Base-by-base conservation (phyloP, 1,140 invertebrate species). In the Diorhabda carinulata region DNA sequence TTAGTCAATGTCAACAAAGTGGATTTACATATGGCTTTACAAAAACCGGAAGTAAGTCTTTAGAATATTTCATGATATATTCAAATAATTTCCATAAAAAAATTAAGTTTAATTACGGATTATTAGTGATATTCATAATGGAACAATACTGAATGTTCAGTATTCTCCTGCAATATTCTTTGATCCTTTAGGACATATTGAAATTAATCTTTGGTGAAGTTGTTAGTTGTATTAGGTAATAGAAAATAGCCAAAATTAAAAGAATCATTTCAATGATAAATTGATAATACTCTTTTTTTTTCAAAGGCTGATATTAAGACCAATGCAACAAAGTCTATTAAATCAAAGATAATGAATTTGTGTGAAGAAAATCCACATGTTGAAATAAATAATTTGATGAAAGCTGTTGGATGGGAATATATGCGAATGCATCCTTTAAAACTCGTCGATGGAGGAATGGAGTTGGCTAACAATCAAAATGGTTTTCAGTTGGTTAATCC, bases 401-500 rank as follows among this genome's bases (percentile, higher is more conserved):
- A 87, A 56, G 88, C 90, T 25, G 78, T 94, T 60, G 93, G 94
- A 40, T 91, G 92, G 83, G 90, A 93, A 78, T 97, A 88, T 80
- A 81, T 95, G n/a, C 83, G 91, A 7, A 92, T 90, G 0, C 84
- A 84, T 42, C 84, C 90, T 1, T 79, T 90, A 8, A 83, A 84
- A 3, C 70, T 91, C 2, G 83, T 87, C 72, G 91, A 94, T 77
- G 90, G 89, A 56, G 90, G 89, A 2, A 83, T 87, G 67, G 81
- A 87, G 5, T 83, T 87, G 56, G 86, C 90, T 64, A 85, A 87
- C 76, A 83, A 88, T 76, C 90, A 93, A 77, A 87, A 88, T 73
- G 92, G 92, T 5, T 94, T 94, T 81, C 89, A 93, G 76, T 86
- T 90, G 76, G 83, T 97, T n/a, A 92, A 95, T 82, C 94, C 94